These are phyloP conservation scores for Oncopeltus fasciatus DNA, from an alignment of 1,140 invertebrate genomes.

Conservation along the genomic window DNA sequence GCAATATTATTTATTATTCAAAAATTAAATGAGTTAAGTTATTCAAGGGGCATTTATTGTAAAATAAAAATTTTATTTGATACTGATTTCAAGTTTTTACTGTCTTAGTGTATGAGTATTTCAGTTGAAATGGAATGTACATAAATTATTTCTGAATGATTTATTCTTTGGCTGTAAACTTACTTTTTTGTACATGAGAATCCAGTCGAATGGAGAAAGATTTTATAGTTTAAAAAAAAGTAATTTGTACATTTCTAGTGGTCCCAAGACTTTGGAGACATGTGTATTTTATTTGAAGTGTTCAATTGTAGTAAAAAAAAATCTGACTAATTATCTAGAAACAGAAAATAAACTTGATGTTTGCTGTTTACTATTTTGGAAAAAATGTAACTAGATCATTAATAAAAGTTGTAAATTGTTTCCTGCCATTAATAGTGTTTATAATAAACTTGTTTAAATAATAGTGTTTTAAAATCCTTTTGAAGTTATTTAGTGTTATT, in stretches of 20 bases:
- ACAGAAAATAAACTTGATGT: too few species aligned
- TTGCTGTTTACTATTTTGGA: not conserved
- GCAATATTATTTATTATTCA: too few species aligned
- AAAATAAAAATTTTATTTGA: too few species aligned
- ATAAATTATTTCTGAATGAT: not conserved
- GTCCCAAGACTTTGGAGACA: not conserved
- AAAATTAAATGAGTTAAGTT: too few species aligned
- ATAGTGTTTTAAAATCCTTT: not conserved
- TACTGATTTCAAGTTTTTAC: too few species aligned
- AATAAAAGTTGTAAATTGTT: conserved; percentile 4
- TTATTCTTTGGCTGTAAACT: not conserved
- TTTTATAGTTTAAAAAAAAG: too few species aligned
- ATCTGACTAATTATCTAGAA: too few species aligned
- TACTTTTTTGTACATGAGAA: not conserved
- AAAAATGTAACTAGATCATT: not conserved
- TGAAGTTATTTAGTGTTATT: too few species aligned
- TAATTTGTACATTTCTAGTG: conserved; percentile 3
- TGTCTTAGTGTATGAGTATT: too few species aligned
- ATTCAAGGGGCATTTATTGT: too few species aligned
- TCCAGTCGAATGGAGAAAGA: not conserved
- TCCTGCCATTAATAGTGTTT: conserved; percentile 8
- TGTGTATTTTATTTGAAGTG: conserved; percentile 1
- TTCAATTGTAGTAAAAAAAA: conserved; percentile 1
- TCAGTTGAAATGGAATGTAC: too few species aligned
- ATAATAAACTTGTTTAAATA: conserved; percentile 9